A percentile compares a stretch with the other conserved stretches of the same genome.
phyloP scores from a whole-genome alignment of 1,140 invertebrate species.

The Leguminivora glycinivorella region DNA sequence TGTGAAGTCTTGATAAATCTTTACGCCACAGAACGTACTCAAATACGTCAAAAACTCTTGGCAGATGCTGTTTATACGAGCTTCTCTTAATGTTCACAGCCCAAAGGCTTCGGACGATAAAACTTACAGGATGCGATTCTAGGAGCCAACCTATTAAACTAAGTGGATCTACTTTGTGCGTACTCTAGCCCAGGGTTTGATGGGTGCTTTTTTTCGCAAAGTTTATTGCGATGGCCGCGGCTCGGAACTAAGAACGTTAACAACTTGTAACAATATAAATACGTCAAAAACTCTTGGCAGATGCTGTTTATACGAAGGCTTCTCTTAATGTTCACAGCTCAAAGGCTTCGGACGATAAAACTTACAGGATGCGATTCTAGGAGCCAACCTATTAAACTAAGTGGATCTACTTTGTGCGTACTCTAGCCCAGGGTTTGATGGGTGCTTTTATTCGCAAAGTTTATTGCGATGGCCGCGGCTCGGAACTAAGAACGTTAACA shows the following conservation, averaged over 20 bases:
- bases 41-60: too few relatives aligned
- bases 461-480: not conserved
- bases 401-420: not conserved
- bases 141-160: constrained; percentile 1
- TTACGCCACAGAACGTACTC: too few relatives aligned
- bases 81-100: not conserved
- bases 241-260: not conserved
- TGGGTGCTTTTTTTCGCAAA: not conserved
- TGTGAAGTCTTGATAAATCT: too few relatives aligned
- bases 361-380: constrained; percentile 4
- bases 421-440: not conserved
- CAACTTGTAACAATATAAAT: constrained; percentile 8
- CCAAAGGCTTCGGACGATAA: not conserved
- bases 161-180: constrained; percentile 1
- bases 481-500: not conserved
- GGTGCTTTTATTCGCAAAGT: constrained; percentile 1
- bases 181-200: not conserved
- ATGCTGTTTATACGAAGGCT: not conserved
- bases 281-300: too few relatives aligned
- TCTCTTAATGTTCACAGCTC: not conserved
- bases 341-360: not conserved
- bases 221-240: constrained; percentile 1
- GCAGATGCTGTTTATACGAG: not conserved
- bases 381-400: constrained; percentile 1
- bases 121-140: constrained; percentile 1